These are phyloP conservation scores for Eurypyga helias DNA, from an alignment of 2,113 vertebrate genomes.

Conservation along the genomic window DNA sequence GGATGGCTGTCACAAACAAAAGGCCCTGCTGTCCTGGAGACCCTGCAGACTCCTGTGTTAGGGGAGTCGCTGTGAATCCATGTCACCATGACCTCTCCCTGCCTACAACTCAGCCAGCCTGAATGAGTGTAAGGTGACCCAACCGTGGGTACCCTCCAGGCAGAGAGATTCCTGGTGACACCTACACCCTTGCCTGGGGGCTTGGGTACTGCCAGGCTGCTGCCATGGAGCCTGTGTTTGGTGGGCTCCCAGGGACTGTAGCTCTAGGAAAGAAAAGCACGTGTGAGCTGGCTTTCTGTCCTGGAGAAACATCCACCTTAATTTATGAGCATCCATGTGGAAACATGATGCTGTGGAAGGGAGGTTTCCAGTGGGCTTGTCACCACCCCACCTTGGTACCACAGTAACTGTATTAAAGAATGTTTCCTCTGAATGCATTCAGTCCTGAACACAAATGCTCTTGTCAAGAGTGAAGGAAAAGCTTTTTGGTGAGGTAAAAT, in stretches of 20 bases:
- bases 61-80: background rate
- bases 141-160: background rate
- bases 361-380: background rate
- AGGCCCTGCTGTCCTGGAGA: background rate
- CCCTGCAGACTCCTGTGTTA: background rate
- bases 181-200: background rate
- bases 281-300: accelerated
- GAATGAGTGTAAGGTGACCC: background rate
- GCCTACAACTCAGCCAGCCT: background rate
- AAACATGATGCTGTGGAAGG: accelerated
- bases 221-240: accelerated
- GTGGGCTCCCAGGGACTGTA: background rate
- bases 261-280: background rate
- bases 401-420: background rate
- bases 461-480: background rate
- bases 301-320: background rate
- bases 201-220: background rate
- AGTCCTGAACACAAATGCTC: background rate
- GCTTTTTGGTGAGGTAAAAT: background rate
- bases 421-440: background rate
- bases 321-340: accelerated
- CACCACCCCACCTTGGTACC: background rate
- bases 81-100: conserved; percentile 33
- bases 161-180: background rate
- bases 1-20: background rate